These are phyloP conservation scores for Caenorhabditis sp. DNA, from an alignment of 2,888 invertebrate genomes.

Conservation along the genomic window DNA sequence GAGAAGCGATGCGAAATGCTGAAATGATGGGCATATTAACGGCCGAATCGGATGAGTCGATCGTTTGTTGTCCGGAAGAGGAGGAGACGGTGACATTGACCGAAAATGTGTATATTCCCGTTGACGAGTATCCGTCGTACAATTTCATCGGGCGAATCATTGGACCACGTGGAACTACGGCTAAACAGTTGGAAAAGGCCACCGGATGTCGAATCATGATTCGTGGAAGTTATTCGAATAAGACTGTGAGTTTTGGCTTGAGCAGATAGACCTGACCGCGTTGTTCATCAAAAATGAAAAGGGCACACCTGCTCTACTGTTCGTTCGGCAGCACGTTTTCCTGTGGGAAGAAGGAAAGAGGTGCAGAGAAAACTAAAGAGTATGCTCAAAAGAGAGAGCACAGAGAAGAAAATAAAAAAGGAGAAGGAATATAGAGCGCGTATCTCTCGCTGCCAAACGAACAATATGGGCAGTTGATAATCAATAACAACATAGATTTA, in stretches of 20 bases:
- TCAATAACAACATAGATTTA: no score
- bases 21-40: constrained; percentile 2
- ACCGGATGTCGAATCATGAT: constrained; percentile 99
- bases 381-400: no score
- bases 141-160: constrained; percentile 99
- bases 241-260: constrained; percentile 7
- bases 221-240: constrained; percentile 38
- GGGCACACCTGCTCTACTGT: no score
- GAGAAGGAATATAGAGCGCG: no score
- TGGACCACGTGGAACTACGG: constrained; percentile 99
- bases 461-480: no score
- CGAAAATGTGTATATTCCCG: constrained; percentile 99
- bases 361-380: no score
- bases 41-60: constrained; percentile 35
- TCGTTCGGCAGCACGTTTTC: no score
- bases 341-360: no score
- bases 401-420: no score
- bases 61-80: constrained; percentile 19
- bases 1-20: constrained; percentile 12
- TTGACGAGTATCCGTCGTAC: constrained; percentile 99
- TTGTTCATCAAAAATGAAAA: no score
- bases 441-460: no score
- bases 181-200: constrained; percentile 99
- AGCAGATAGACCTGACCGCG: background rate
- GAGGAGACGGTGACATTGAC: constrained; percentile 83